Percentiles rank a stretch among this genome's conserved stretches.
phyloP scores from a whole-genome alignment of 2,797 vertebrate species.

The Intellagama lesueurii region DNA sequence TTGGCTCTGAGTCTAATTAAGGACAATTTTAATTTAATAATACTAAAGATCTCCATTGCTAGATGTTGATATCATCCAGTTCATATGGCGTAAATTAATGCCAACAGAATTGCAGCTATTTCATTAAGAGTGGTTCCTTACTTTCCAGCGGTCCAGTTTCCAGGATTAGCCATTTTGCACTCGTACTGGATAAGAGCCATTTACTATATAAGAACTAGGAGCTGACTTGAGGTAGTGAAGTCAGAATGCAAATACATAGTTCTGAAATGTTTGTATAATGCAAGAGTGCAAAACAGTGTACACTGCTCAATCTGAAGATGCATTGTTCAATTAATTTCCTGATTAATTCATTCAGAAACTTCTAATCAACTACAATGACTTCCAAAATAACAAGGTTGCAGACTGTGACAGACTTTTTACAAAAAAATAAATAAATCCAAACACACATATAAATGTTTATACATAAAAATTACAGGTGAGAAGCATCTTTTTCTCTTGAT shows the following conservation, averaged over 20 bases:
- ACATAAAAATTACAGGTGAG: background rate
- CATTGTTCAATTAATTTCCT: background rate
- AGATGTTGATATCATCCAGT: no score
- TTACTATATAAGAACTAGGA: background rate
- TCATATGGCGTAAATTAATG: no score
- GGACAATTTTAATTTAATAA: no score
- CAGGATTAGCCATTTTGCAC: background rate
- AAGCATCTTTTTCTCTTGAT: background rate
- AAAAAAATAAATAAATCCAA: background rate
- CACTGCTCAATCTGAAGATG: background rate
- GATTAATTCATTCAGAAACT: background rate
- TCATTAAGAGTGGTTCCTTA: no score
- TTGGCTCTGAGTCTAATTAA: no score
- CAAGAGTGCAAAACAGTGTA: background rate
- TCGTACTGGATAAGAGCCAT: background rate
- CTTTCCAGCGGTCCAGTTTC: background rate
- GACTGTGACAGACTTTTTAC: background rate
- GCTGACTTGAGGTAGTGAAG: background rate
- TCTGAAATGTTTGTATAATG: background rate
- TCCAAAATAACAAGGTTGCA: background rate
- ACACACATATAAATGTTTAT: background rate
- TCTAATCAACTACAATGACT: background rate
- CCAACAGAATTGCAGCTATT: no score
- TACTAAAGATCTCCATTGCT: no score
- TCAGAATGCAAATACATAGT: background rate